Base-by-base conservation (phyloP, 1,140 invertebrate genomes). In the Bombus turneri region DNA sequence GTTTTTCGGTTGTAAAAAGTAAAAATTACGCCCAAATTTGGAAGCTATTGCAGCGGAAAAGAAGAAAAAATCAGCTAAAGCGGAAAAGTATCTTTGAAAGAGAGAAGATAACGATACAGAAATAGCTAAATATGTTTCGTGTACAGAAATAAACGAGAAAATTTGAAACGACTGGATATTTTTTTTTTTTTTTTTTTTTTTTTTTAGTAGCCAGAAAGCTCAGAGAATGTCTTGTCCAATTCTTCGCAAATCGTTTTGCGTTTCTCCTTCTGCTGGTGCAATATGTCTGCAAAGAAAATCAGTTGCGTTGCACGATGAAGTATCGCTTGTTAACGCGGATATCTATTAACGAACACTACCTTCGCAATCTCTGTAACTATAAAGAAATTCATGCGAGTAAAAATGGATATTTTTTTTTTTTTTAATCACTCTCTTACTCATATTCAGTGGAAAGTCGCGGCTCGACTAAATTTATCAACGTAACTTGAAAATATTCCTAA, bases 171-270 rank as follows among this genome's bases (percentile, higher is more conserved):
- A 87, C 31, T 77, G 85, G 87, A 31, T 31, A 31, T 31, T 31
- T 31, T 57, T 66, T 64, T 59, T 43, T 59, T 43, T 74, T 82
- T 86, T 39, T 39, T 39, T 39, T 39, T 74, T 75, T 77, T 69
- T 53, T 85, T 96, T 97, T 97, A 97, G 96, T 97, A 97, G 96
- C 97, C 97, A 94, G 97, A 97, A 96, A 97, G 96, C 96, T 98
- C 97, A 94, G 97, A 97, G 96, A 99, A 98, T 94, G 99, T 99
- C 95, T 98, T 97, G 96, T 99, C 99, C 97, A 99, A 98, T 96
- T 99, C 99, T 95, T 99, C 98, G 96, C 98, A 98, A 96, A 99
- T 97, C 95, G 97, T 97, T 97, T 98, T 98, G 96, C 98, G 98
- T 96, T 98, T 98, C 96, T 99, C 98, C 96, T 98, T 98, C 96